These are phyloP conservation scores for Lepus europaeus DNA, from an alignment of 2,113 vertebrate genomes.

Conservation along the genomic window DNA sequence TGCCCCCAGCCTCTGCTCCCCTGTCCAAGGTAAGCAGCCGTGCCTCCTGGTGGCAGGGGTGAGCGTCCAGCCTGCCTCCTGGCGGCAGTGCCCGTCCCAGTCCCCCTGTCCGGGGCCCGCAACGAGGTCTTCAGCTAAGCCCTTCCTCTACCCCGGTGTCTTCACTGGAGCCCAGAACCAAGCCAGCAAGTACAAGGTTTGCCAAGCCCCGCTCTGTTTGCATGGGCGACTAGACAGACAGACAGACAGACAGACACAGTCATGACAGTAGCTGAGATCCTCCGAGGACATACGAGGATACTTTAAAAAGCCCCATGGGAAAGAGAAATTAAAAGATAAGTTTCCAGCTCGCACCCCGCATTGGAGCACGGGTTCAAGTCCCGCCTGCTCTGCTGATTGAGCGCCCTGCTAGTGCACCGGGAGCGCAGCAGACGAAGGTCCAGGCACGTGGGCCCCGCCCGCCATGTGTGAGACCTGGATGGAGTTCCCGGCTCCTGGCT, in stretches of 20 bases:
- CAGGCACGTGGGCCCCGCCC: no score
- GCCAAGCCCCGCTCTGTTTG: background rate
- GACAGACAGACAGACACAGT: background rate
- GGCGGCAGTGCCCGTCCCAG: slow-evolving; percentile 59
- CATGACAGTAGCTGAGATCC: accelerated
- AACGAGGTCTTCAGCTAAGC: slow-evolving; percentile 43
- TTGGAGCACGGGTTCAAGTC: no score
- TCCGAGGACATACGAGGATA: accelerated
- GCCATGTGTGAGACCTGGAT: no score
- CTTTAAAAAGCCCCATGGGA: no score
- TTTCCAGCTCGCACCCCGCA: no score
- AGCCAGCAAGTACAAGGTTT: slow-evolving; percentile 23
- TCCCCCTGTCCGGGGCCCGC: slow-evolving; percentile 62
- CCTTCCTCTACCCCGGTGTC: slow-evolving; percentile 76
- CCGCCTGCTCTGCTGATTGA: no score
- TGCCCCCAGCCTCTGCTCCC: slow-evolving; percentile 63
- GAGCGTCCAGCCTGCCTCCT: slow-evolving; percentile 62
- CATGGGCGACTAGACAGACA: accelerated
- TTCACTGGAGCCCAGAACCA: slow-evolving; percentile 65
- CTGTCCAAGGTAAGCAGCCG: background rate
- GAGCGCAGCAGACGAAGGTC: no score
- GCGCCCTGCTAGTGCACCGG: no score
- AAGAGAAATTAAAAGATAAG: no score
- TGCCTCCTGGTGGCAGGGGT: slow-evolving; percentile 77
- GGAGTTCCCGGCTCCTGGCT: no score